Conservation (phyloP, 2,113 vertebrate species). For the Pelobates fuscus region DNA sequence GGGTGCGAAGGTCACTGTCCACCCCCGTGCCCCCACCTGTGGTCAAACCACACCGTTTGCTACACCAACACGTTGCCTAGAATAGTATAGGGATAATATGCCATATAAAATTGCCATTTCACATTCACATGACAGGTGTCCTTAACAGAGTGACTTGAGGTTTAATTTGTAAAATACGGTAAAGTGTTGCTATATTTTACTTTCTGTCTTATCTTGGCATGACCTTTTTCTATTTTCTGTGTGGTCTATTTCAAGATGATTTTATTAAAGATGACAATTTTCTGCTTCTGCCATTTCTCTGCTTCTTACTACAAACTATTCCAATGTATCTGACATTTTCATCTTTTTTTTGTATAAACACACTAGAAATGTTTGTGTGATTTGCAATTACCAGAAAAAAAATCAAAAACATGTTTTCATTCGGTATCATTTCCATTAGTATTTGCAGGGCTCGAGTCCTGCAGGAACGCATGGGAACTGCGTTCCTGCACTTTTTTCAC, state of each 20-base stretch:
- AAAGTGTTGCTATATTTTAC: background rate
- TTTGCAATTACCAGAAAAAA: background rate
- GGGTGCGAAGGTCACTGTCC: no score
- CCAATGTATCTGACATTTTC: background rate
- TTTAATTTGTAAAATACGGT: no score
- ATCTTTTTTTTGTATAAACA: background rate
- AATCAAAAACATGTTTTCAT: background rate
- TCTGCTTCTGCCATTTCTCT: conserved; percentile 6
- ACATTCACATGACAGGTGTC: no score
- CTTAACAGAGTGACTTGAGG: no score
- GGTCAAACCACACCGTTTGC: no score
- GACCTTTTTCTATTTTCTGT: background rate
- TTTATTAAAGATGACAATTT: conserved; percentile 6
- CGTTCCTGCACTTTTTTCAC: no score
- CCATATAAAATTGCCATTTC: no score
- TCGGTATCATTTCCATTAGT: background rate
- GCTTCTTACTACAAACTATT: background rate
- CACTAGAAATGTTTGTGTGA: background rate
- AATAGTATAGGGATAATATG: no score
- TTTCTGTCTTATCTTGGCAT: background rate
- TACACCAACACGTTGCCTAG: no score
- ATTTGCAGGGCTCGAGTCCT: no score
- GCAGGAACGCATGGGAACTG: no score
- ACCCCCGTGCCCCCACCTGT: no score
- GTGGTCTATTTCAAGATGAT: background rate